Evolutionary conservation across 2,113 vertebrate species (phyloP), one percentile per base, ranked within the genome.

Genomic region (Emydocephalus ijimae): DNA sequence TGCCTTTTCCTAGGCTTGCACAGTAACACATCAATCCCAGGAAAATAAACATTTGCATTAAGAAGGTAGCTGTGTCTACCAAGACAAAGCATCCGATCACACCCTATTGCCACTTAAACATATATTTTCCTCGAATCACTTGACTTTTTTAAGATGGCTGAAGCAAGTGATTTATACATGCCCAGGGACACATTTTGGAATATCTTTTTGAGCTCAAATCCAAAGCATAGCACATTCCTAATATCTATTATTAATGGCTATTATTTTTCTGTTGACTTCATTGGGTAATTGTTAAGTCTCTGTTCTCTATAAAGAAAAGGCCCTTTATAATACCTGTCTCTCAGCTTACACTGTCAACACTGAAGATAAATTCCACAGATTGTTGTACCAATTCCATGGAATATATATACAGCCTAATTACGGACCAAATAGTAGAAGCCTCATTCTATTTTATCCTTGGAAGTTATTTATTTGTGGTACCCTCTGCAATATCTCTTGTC

Each of bases 371-470:
- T 23, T 12, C 55, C 52, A 48, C 90, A 21, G 6, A 39, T 26
- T 90, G 14, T 52, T 90, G 29, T 34, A 81, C n/a, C 88, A 92
- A 89, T 94, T 92, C 86, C 69, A 26, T 90, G 93, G 55, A 92
- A 59, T 89, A 90, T 1, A 45, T 52, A 88, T 89, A 87, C 93
- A 94, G 87, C 91, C 93, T 56, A 85, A 95, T 93, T 0, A 94
- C 94, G 91, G 90, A 93, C 89, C 91, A 94, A 88, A 57, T 94
- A 57, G 59, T 88, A 91, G 95, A 96, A 95, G 89, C 94, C 85
- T 90, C 89, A 88, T 94, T 86, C 93, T 95, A 54, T 95, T 9
- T 94, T 43, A 91, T 91, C 48, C 0, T 93, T 95, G 92, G 74
- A 89, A 95, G 91, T 90, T 92, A 74, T 14, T 69, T 85, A 92